phyloP scores from a whole-genome alignment of 1,140 invertebrate species.

The Phymorhynchus buccinoides region DNA sequence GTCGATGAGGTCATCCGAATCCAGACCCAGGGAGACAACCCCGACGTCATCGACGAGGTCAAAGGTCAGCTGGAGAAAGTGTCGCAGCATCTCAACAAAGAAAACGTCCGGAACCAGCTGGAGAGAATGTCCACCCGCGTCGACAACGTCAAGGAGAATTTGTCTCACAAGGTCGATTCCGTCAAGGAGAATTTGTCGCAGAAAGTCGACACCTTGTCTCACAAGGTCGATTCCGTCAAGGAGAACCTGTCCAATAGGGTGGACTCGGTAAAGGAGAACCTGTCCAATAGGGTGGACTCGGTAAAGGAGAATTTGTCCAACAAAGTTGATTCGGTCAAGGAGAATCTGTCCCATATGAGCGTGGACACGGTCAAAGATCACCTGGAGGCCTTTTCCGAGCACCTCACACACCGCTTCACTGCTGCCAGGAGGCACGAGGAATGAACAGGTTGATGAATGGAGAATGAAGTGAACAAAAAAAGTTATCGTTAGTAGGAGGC shows the following conservation, averaged over 20 bases:
- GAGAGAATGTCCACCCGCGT: not conserved
- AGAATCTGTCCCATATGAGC: not conserved
- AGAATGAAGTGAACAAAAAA: too few relatives aligned
- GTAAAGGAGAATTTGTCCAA: slow-evolving; percentile 14
- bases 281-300: not conserved
- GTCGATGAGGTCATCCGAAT: slow-evolving; percentile 63
- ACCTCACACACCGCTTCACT: not conserved
- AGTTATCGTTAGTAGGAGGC: too few relatives aligned
- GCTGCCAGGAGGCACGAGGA: not conserved
- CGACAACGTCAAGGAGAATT: slow-evolving; percentile 13
- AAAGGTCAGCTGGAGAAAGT: slow-evolving; percentile 20
- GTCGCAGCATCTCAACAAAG: slow-evolving; percentile 21
- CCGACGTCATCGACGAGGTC: slow-evolving; percentile 4
- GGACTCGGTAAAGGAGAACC: slow-evolving; percentile 9
- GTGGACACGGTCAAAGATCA: slow-evolving; percentile 19
- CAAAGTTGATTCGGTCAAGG: not conserved
- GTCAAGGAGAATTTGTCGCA: slow-evolving; percentile 19
- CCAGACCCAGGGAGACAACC: slow-evolving; percentile 33
- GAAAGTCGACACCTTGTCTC: not conserved
- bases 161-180: not conserved
- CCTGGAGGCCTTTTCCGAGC: not conserved
- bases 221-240: slow-evolving; percentile 1
- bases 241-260: slow-evolving; percentile 2
- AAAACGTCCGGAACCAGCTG: slow-evolving; percentile 7
- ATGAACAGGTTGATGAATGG: too few relatives aligned